Base-by-base conservation (phyloP, 2,888 invertebrate species). In the Oligia strigilis region DNA sequence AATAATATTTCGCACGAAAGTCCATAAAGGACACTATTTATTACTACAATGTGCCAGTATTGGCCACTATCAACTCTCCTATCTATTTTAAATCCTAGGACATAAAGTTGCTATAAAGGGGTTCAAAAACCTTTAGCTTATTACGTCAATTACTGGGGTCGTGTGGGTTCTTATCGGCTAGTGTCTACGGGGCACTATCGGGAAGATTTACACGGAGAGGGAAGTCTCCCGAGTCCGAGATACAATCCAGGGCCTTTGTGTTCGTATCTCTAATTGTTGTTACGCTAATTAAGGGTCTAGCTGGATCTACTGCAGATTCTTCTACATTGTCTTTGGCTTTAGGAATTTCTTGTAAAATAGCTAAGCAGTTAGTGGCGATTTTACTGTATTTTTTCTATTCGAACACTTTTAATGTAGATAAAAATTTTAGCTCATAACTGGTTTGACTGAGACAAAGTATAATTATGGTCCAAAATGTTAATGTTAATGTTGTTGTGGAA, bases 71-170 rank as follows among this genome's bases (percentile, higher is more conserved):
- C 94, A 86, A 79, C 78, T 88, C 81, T 85, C 87, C 87, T 91
- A 93, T 94, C 93, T 91, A 89, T 86, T 92, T 92, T 93, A 93
- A 92, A 90, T 90, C 88, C 87, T 85, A 88, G 88, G 87, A 91
- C 90, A 91, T 91, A 91, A 92, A 92, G 89, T 89, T 90, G 85
- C 88, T 90, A 60, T 82, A 88, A 83, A 91, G 89, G 88, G 88
- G 91, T 91, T 91, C 91, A 92, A 93, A 91, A 92, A 91, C 92
- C 92, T 91, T 91, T 90, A 92, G 90, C 91, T 93, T 95, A 95
- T 94, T 94, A 94, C 94, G 95, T 95, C 96, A 96, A 96, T 96
- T 96, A 96, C 94, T 92, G 87, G 89, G 93, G 93, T 94, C 95
- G 95, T 94, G 95, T 89, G 93, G 91, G 86, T 89, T 88, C 92